Percentiles rank a stretch among this genome's conserved stretches.
phyloP scores from a whole-genome alignment of 2,888 invertebrate genomes.

The Coelinius sp. region DNA sequence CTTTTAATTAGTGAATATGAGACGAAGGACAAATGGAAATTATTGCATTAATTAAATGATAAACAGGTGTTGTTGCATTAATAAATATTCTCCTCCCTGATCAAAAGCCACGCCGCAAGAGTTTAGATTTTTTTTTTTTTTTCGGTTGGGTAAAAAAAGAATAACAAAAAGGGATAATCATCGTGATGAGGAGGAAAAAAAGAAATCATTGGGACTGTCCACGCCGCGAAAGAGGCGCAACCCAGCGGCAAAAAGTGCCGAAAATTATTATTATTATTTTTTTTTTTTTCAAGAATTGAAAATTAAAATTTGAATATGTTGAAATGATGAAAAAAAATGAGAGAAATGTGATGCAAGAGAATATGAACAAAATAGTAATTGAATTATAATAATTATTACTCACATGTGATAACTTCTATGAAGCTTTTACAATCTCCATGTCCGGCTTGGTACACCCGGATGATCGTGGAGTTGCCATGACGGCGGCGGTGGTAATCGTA shows the following conservation, averaged over 20 bases:
- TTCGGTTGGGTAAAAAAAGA: background rate
- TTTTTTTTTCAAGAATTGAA: background rate
- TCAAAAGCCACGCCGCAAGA: slow-evolving; percentile 49
- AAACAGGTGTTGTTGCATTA: background rate
- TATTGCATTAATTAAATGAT: background rate
- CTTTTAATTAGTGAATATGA: background rate
- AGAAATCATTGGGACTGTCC: slow-evolving; percentile 15
- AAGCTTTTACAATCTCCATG: slow-evolving; percentile 53
- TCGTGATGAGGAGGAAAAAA: background rate
- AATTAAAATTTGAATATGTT: background rate
- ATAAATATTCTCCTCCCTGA: slow-evolving; percentile 44
- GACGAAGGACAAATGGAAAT: background rate
- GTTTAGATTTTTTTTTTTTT: no score
- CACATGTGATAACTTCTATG: slow-evolving; percentile 59
- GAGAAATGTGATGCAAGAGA: background rate
- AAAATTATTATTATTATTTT: slow-evolving; percentile 17
- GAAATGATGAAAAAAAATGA: background rate
- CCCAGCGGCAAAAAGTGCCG: slow-evolving; percentile 33
- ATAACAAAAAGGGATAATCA: background rate
- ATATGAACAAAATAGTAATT: slow-evolving; percentile 19
- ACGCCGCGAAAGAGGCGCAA: slow-evolving; percentile 37
- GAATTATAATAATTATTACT: no score
- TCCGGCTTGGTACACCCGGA: slow-evolving; percentile 55
- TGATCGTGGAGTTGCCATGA: slow-evolving; percentile 61
- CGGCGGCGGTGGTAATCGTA: slow-evolving; percentile 46